Conservation (phyloP, 2,888 invertebrate species). For the Salticus scenicus region DNA sequence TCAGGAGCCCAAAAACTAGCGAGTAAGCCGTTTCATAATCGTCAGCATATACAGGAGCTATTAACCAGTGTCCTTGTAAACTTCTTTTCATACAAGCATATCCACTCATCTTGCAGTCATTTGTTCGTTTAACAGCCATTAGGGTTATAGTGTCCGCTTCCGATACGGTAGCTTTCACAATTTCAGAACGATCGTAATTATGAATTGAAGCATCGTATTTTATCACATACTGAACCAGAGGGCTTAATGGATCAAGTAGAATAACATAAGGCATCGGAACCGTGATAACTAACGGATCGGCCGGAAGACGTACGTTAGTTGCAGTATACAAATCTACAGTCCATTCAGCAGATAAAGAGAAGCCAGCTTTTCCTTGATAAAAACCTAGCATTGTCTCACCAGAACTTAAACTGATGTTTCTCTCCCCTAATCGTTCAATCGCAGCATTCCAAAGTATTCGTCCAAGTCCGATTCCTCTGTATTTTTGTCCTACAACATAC, state of each 20-base stretch:
- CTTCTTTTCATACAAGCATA: constrained; percentile 70
- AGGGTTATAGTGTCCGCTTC: constrained; percentile 64
- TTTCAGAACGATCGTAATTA: constrained; percentile 66
- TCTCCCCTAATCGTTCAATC: constrained; percentile 63
- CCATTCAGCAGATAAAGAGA: constrained; percentile 66
- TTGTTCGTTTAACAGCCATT: constrained; percentile 52
- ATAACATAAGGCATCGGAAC: constrained; percentile 10
- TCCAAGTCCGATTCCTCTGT: constrained; percentile 70
- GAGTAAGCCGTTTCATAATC: constrained; percentile 62
- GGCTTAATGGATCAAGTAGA: constrained; percentile 21
- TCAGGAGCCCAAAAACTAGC: constrained; percentile 59
- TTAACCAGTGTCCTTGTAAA: constrained; percentile 70
- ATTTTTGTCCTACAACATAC: constrained; percentile 68
- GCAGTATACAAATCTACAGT: constrained; percentile 68
- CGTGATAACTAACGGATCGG: not conserved
- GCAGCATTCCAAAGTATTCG: constrained; percentile 71
- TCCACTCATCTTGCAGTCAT: constrained; percentile 45
- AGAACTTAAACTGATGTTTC: constrained; percentile 70
- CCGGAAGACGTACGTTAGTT: constrained; percentile 12
- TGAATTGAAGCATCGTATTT: constrained; percentile 67
- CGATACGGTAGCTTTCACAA: constrained; percentile 63
- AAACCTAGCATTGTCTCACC: constrained; percentile 61
- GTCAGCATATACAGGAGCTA: constrained; percentile 71
- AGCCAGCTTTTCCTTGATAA: constrained; percentile 70
- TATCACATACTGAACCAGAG: constrained; percentile 39